Conservation (phyloP, 1,140 invertebrate genomes). For the Bombyx mandarina region DNA sequence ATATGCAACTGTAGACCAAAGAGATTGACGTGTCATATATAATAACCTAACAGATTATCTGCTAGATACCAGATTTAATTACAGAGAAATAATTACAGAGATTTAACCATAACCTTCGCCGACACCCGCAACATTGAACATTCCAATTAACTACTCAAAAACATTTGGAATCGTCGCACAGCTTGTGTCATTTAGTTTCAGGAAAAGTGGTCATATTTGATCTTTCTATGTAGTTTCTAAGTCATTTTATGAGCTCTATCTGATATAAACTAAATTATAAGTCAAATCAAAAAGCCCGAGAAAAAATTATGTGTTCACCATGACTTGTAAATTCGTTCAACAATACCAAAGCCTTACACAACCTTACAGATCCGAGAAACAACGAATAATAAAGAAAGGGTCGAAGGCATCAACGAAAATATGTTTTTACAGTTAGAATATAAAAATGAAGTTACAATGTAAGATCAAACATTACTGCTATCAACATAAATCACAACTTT, state of each 20-base stretch:
- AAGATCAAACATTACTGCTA: constrained; percentile 8
- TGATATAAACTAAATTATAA: neutral
- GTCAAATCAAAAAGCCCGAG: neutral
- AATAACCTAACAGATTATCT: too few relatives aligned
- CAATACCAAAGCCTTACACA: neutral
- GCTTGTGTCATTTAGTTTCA: too few relatives aligned
- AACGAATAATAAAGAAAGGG: constrained; percentile 1
- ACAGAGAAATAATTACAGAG: too few relatives aligned
- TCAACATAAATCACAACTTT: constrained; percentile 9
- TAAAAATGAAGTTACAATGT: constrained; percentile 10
- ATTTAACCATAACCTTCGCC: too few relatives aligned
- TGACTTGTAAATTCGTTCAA: neutral
- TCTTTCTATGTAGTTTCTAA: neutral
- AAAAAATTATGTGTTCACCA: neutral
- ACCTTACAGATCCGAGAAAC: neutral
- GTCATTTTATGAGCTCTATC: neutral
- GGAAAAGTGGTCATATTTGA: neutral
- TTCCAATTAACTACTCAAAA: too few relatives aligned
- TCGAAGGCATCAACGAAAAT: constrained; percentile 7
- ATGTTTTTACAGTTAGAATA: constrained; percentile 7
- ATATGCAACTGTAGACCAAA: too few relatives aligned
- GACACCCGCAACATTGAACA: too few relatives aligned
- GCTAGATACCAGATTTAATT: too few relatives aligned
- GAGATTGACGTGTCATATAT: too few relatives aligned
- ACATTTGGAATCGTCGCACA: too few relatives aligned